These are phyloP conservation scores for Schlechtendalia chinensis DNA, from an alignment of 1,140 invertebrate species.

Conservation along the genomic window DNA sequence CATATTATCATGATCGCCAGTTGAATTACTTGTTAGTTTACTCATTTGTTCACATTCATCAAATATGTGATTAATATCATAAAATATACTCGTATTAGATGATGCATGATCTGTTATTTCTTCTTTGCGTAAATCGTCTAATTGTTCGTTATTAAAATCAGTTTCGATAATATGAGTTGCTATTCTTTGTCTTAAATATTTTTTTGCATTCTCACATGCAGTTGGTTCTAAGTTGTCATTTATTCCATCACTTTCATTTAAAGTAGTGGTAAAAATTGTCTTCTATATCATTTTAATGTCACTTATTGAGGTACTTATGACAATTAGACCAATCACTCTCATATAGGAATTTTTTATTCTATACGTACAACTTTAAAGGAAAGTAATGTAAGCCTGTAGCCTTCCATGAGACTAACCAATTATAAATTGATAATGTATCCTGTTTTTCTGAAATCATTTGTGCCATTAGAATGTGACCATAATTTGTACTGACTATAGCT, in stretches of 20 bases:
- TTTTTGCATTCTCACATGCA: slow-evolving; percentile 6
- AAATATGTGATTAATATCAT: not conserved
- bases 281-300: not conserved
- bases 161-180: not conserved
- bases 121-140: not conserved
- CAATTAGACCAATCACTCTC: not conserved
- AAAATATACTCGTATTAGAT: not conserved
- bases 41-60: not conserved
- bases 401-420: not conserved
- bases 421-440: not conserved
- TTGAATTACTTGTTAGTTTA: not conserved
- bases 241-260: not conserved
- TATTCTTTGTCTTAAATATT: not conserved
- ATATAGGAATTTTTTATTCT: not conserved
- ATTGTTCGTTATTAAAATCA: not conserved
- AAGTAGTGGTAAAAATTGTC: not conserved
- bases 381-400: not conserved
- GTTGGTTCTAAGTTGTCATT: not conserved
- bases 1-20: not conserved
- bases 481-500: not conserved
- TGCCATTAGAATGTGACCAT: not conserved
- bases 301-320: not conserved
- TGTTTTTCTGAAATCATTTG: slow-evolving; percentile 15
- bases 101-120: not conserved
- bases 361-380: too few relatives aligned